These are phyloP conservation scores for Nematolebias whitei DNA, from an alignment of 2,113 vertebrate genomes.

Conservation along the genomic window DNA sequence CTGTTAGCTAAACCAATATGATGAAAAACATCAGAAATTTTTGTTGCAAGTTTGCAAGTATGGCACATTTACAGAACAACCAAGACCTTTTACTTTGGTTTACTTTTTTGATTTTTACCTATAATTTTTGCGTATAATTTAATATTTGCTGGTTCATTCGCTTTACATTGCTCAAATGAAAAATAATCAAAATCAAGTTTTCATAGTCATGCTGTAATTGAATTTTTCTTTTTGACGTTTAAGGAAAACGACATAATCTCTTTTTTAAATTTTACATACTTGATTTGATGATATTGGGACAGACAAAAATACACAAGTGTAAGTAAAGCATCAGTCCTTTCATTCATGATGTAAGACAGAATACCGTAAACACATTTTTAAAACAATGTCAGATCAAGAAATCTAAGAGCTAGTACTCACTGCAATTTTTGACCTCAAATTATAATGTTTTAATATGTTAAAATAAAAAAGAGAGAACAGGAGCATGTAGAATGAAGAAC, in stretches of 20 bases:
- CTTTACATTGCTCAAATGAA: slow-evolving; percentile 28
- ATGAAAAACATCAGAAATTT: slow-evolving; percentile 1
- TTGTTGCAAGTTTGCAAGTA: neutral
- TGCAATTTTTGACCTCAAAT: slow-evolving; percentile 6
- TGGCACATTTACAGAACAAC: slow-evolving; percentile 37
- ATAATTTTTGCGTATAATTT: slow-evolving; percentile 57
- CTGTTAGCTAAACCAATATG: slow-evolving; percentile 1
- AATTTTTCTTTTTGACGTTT: slow-evolving; percentile 32
- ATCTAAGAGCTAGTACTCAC: slow-evolving; percentile 2
- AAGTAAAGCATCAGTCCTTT: too few relatives aligned
- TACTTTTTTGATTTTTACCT: slow-evolving; percentile 45
- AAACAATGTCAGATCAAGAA: slow-evolving; percentile 12
- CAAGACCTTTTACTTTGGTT: slow-evolving; percentile 33
- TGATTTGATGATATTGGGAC: too few relatives aligned
- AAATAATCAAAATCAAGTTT: slow-evolving; percentile 32
- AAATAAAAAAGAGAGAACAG: slow-evolving; percentile 5
- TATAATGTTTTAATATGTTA: slow-evolving; percentile 11
- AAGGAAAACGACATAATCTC: neutral
- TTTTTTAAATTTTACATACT: too few relatives aligned
- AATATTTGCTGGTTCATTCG: slow-evolving; percentile 49
- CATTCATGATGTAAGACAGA: too few relatives aligned
- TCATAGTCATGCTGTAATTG: slow-evolving; percentile 35
- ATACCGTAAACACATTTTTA: neutral
- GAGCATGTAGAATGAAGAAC: slow-evolving; percentile 12
- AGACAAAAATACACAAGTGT: too few relatives aligned